These are phyloP conservation scores for Rhodeus uyekii DNA, from an alignment of 2,797 vertebrate genomes.

Conservation along the genomic window DNA sequence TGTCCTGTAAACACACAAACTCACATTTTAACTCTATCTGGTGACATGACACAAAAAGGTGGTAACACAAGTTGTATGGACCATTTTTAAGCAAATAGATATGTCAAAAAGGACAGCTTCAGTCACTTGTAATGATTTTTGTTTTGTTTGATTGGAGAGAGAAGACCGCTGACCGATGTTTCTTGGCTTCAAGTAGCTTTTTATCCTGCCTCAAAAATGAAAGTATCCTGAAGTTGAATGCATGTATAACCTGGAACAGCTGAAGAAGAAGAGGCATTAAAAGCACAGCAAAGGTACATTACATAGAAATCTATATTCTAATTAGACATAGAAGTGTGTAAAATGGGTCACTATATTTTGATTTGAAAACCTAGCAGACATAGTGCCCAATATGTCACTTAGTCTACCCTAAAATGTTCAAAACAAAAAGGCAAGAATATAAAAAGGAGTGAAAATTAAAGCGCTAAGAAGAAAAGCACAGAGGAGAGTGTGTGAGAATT, in stretches of 20 bases:
- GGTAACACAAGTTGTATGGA: neutral
- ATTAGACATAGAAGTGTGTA: neutral
- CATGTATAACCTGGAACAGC: neutral
- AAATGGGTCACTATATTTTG: neutral
- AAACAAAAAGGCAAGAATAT: slow-evolving; percentile 42
- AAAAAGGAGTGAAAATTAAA: slow-evolving; percentile 35
- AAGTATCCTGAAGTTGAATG: neutral
- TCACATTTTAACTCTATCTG: neutral
- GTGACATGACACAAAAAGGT: slow-evolving; percentile 10
- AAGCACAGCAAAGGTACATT: neutral
- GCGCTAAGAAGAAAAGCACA: slow-evolving; percentile 16
- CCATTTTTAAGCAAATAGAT: slow-evolving; percentile 3
- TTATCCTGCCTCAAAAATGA: neutral
- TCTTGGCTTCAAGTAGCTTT: neutral
- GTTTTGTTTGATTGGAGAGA: slow-evolving; percentile 32
- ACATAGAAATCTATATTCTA: neutral
- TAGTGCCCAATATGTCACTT: neutral
- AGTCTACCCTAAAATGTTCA: slow-evolving; percentile 26
- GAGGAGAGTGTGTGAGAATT: slow-evolving; percentile 9
- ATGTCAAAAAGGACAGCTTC: neutral
- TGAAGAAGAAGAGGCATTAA: slow-evolving; percentile 1
- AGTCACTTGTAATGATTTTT: slow-evolving; percentile 40
- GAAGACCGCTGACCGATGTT: neutral
- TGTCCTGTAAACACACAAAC: slow-evolving; percentile 11
- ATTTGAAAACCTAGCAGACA: neutral